Percentiles rank a stretch among this genome's conserved stretches.
These are phyloP conservation scores for Argyra leucocephala DNA, from an alignment of 2,888 invertebrate genomes.

Conservation along the genomic window DNA sequence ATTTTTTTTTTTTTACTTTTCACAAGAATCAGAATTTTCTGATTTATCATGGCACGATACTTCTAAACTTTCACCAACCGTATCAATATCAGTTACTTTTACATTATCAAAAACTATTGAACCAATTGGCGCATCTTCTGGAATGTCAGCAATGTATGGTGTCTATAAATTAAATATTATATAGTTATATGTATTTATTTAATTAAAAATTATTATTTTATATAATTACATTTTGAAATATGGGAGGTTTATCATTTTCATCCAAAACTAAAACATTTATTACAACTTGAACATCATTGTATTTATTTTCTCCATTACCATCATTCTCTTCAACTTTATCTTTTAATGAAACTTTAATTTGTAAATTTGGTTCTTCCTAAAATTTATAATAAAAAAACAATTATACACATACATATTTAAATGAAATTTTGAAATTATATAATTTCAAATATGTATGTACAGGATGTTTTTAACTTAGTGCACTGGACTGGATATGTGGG, in stretches of 20 bases:
- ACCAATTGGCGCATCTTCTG: slow-evolving; percentile 65
- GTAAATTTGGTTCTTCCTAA: slow-evolving; percentile 67
- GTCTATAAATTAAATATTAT: slow-evolving; percentile 47
- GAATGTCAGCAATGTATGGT: slow-evolving; percentile 69
- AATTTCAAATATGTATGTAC: too few relatives aligned
- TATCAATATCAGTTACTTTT: slow-evolving; percentile 67
- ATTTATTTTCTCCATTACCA: slow-evolving; percentile 49
- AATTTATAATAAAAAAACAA: slow-evolving; percentile 24
- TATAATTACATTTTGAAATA: slow-evolving; percentile 59
- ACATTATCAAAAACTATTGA: slow-evolving; percentile 64
- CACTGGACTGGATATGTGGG: too few relatives aligned
- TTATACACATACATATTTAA: not conserved
- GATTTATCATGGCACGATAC: slow-evolving; percentile 53
- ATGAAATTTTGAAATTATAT: not conserved
- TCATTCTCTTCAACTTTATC: slow-evolving; percentile 45
- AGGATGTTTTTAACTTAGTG: too few relatives aligned
- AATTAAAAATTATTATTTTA: not conserved
- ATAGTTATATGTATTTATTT: not conserved
- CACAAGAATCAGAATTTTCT: slow-evolving; percentile 41
- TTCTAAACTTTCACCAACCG: slow-evolving; percentile 70
- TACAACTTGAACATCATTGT: slow-evolving; percentile 65
- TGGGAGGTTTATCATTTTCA: slow-evolving; percentile 80
- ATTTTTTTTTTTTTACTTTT: slow-evolving; percentile 35
- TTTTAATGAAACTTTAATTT: slow-evolving; percentile 71
- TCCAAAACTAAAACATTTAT: slow-evolving; percentile 77